Conservation (phyloP, 2,888 invertebrate genomes). For the Eledone cirrhosa region DNA sequence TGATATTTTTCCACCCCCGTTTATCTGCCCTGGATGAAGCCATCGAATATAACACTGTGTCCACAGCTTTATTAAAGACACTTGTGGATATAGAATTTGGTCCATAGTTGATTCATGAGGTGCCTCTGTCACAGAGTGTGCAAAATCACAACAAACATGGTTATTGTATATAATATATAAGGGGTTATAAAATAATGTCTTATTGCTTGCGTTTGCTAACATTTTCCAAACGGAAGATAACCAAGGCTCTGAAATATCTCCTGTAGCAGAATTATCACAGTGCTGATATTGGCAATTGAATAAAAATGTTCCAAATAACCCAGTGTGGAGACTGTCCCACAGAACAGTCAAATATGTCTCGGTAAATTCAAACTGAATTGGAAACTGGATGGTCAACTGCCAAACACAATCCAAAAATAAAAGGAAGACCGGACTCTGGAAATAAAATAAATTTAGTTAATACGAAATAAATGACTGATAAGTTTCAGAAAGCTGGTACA, state of each 20-base stretch:
- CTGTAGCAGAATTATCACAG: background rate
- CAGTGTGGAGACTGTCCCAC: conserved; percentile 89
- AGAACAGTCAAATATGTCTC: conserved; percentile 90
- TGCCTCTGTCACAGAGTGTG: conserved; percentile 33
- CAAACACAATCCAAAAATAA: conserved; percentile 92
- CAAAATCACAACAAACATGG: conserved; percentile 28
- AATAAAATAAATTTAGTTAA: conserved; percentile 31
- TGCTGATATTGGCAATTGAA: conserved; percentile 87
- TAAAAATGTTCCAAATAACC: conserved; percentile 91
- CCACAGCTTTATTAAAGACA: conserved; percentile 75
- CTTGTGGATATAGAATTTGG: conserved; percentile 41
- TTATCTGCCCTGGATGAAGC: conserved; percentile 83
- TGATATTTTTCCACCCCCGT: conserved; percentile 73
- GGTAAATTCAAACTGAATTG: conserved; percentile 88
- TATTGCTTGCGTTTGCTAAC: conserved; percentile 87
- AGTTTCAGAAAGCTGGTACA: too few species aligned
- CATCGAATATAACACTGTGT: conserved; percentile 89
- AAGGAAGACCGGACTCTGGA: conserved; percentile 85
- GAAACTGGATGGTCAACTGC: conserved; percentile 89
- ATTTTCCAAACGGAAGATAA: conserved; percentile 81
- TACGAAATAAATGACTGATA: background rate
- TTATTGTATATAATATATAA: conserved; percentile 69
- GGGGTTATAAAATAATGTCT: conserved; percentile 85
- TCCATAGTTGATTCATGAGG: conserved; percentile 1
- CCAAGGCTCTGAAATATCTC: background rate